Base-by-base conservation (phyloP, 1,140 invertebrate species). In the Scylla paramamosain region DNA sequence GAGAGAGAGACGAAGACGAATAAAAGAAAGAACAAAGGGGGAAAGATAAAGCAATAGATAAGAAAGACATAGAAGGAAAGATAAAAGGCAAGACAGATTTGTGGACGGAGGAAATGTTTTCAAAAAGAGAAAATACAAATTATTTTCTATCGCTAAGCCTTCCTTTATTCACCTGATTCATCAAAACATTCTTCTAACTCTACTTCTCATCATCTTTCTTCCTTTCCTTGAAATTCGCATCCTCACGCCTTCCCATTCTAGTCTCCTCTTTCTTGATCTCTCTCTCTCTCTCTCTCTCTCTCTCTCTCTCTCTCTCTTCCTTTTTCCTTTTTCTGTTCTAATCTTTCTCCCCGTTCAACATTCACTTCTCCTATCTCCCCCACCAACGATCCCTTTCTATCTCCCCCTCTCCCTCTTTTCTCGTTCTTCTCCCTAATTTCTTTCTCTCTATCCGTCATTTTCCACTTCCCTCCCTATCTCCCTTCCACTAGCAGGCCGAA, bases 221-320 rank as follows among this genome's bases (percentile, higher is more conserved):
- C 29, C 82, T 83, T 31, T 83, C 82, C 29, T 31, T 83, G 4
- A 28, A n/a, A 7, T 31, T 83, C 82, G 25, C 20, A 28, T 31
- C 29, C 82, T 83, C 82, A 28, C 82, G 4, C 82, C 4, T 31
- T 83, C 20, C 29, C 82, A 14, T 28, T 31, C 29, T 31, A 10
- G 3, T 45, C 32, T 45, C 32, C 84, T 86, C 84, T 86, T 28
- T 86, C 29, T 86, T 25, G 3, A 7, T 86, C 29, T 86, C 29
- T 31, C 84, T 86, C 84, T 86, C 84, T 86, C 84, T 86, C 84
- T 86, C 84, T 86, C 29, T 86, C 84, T 86, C 84, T 86, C 20
- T 25, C 82, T 83, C 29, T 31, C 29, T 83, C 25, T 28, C 29
- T 28, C 29, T 83, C 82, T 83, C 29, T 28, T 25, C 20, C 29